These are phyloP conservation scores for Cryptocephalus moraei DNA, from an alignment of 2,888 invertebrate species.

Conservation along the genomic window DNA sequence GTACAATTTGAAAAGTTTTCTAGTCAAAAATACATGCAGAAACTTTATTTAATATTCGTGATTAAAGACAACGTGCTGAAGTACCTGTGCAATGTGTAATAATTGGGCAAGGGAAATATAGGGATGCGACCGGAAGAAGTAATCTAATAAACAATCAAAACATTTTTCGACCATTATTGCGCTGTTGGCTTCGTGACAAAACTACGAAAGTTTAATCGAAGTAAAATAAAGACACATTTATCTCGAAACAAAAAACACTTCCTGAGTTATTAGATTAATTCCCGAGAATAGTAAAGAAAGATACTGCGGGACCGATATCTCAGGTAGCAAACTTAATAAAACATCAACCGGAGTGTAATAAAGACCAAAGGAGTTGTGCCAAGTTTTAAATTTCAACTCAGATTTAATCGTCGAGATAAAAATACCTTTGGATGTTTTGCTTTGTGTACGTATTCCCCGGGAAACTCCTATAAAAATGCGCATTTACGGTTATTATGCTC, in stretches of 20 bases:
- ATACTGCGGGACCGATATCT: conserved; percentile 6
- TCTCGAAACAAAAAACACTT: conserved; percentile 3
- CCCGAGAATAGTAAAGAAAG: conserved; percentile 1
- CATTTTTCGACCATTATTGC: no score
- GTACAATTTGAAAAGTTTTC: no score
- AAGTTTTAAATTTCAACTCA: conserved; percentile 14
- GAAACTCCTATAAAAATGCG: no score
- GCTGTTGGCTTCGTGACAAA: not conserved
- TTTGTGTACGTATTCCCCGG: conserved; percentile 10
- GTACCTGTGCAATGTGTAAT: no score
- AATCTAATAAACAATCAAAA: no score
- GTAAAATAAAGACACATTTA: not conserved
- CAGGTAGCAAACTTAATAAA: conserved; percentile 15
- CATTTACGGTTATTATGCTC: no score
- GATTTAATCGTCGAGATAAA: conserved; percentile 10
- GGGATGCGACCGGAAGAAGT: no score
- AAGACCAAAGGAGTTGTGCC: conserved; percentile 11
- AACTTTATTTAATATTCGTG: no score
- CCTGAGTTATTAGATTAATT: conserved; percentile 7
- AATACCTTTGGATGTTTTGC: conserved; percentile 9
- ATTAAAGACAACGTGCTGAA: no score
- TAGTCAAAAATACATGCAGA: no score
- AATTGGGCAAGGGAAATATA: no score
- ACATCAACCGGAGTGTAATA: conserved; percentile 9
- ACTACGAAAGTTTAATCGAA: not conserved